A percentile compares a stretch with the other conserved stretches of the same genome.
phyloP scores from a whole-genome alignment of 2,888 invertebrate species.

The Agonopterix subpropinquella region DNA sequence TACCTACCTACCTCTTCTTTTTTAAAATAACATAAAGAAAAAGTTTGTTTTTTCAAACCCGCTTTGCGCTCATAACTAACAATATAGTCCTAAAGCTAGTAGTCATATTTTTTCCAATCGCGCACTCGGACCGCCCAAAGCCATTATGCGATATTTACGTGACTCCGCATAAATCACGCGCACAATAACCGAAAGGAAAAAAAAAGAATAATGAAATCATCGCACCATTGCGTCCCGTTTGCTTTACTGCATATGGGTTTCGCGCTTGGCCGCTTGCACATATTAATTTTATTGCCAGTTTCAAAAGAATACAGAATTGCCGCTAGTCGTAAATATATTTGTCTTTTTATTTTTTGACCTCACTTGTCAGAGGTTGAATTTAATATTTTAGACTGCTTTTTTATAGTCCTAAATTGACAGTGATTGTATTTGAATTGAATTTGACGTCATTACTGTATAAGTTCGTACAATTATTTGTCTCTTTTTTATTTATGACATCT shows the following conservation, averaged over 20 bases:
- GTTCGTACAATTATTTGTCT: no score
- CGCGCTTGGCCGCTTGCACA: slow-evolving; percentile 42
- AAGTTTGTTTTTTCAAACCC: no score
- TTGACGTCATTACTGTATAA: no score
- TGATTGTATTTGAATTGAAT: no score
- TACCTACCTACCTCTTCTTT: no score
- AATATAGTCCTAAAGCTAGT: slow-evolving; percentile 1
- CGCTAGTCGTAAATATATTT: slow-evolving; percentile 25
- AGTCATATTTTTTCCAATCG: slow-evolving; percentile 4
- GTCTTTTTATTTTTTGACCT: slow-evolving; percentile 6
- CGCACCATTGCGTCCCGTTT: slow-evolving; percentile 34
- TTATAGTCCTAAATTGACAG: no score
- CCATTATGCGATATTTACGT: slow-evolving; percentile 41
- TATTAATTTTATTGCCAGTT: slow-evolving; percentile 41
- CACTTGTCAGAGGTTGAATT: no score
- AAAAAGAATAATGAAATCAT: slow-evolving; percentile 45
- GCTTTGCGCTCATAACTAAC: neutral
- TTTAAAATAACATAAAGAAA: no score
- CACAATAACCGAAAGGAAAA: slow-evolving; percentile 22
- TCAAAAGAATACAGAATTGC: slow-evolving; percentile 29
- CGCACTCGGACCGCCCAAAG: slow-evolving; percentile 9
- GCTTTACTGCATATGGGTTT: slow-evolving; percentile 47
- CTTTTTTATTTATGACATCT: no score
- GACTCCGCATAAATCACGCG: slow-evolving; percentile 47
- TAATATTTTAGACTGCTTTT: no score